Base-by-base conservation (phyloP, 2,113 vertebrate species). In the Syngnathus typhle region DNA sequence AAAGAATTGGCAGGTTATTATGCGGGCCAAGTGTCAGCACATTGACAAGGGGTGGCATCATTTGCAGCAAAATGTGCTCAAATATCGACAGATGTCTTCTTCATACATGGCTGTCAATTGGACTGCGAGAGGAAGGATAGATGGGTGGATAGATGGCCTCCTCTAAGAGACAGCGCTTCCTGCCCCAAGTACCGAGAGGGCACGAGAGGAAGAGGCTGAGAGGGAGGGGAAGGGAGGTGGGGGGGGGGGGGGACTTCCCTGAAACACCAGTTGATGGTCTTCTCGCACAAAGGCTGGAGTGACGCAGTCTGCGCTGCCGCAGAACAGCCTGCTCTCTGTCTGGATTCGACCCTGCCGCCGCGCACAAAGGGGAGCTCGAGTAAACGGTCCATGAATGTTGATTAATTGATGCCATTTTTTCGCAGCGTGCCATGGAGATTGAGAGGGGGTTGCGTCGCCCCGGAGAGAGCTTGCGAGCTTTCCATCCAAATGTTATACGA, bases 21-120 rank as follows among this genome's bases (percentile, higher is more conserved):
- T 89, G 89, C 82, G 82, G 86, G 73, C 37, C 85, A 88, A 85
- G 88, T 87, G 87, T 91, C 86, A 82, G 84, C 86, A 88, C 80
- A 81, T 89, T 85, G 84, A 87, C 89, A 87, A 87, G 89, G 75
- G 78, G 66, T 78, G 87, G 80, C 79, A 88, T 91, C 85, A 90
- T 92, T 91, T 90, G 87, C 88, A 88, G 88, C 87, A 91, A 91
- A 91, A 91, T 90, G 86, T 88, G 88, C 88, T 88, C 81, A 85
- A 91, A 92, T 89, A 88, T 91, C 88, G 91, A 88, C 91, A 92
- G 91, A 92, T 92, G 91, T 92, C 91, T 91, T 89, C 88, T 92
- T 90, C 88, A 90, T 91, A 91, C 88, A 91, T 88, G 89, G 79
- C 79, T 85, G 87, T 89, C 85, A 90, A 90, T 90, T 89, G 85